Conservation (phyloP, 2,113 vertebrate species). For the Accipiter cooperii region DNA sequence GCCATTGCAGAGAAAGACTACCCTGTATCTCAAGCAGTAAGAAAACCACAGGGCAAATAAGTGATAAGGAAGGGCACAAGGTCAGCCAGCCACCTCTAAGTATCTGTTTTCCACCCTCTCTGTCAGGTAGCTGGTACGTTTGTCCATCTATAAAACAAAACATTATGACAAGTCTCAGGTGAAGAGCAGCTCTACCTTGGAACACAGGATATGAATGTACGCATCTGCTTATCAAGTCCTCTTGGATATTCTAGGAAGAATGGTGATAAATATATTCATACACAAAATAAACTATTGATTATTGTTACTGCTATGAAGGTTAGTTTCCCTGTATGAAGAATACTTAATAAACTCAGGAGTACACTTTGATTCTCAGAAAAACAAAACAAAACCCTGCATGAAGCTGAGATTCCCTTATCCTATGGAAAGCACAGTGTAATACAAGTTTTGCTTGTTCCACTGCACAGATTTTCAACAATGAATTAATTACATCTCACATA, state of each 20-base stretch:
- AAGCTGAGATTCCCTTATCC: background rate
- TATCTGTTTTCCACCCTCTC: background rate
- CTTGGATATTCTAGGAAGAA: background rate
- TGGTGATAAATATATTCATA: background rate
- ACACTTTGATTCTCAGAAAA: background rate
- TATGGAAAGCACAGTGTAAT: background rate
- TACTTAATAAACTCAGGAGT: background rate
- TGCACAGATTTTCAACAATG: constrained; percentile 20
- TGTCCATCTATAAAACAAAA: background rate
- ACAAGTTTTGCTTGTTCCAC: constrained; percentile 10
- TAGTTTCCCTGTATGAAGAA: background rate
- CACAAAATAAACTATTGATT: constrained; percentile 5
- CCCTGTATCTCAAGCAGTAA: background rate
- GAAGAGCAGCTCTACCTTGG: background rate
- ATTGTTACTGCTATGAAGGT: background rate
- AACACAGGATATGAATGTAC: background rate
- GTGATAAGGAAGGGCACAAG: background rate
- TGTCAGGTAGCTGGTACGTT: background rate
- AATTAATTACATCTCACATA: constrained; percentile 71
- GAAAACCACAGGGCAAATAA: background rate
- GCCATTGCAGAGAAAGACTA: background rate
- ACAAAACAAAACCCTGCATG: background rate
- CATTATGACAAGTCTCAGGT: background rate
- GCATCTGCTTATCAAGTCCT: background rate
- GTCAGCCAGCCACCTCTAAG: background rate